Conservation (phyloP, 1,140 invertebrate species). For the Drosophila tani region DNA sequence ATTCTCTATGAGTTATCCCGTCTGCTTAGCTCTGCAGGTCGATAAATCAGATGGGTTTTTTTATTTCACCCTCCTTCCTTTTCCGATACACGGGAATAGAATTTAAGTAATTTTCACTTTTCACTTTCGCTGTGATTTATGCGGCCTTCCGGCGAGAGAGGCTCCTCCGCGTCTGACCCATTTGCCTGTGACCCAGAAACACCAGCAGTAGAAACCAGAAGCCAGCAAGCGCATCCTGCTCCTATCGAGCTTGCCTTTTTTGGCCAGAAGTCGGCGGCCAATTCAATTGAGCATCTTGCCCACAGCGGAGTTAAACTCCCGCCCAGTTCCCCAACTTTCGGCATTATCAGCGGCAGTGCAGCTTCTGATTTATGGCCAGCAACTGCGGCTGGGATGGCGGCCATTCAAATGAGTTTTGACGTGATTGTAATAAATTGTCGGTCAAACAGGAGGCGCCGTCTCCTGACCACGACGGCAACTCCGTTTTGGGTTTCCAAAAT, state of each 20-base stretch:
- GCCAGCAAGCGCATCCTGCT: conserved; percentile 13
- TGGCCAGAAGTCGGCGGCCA: conserved; percentile 56
- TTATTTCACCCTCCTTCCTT: background rate
- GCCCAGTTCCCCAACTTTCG: conserved; percentile 4
- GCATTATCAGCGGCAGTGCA: conserved; percentile 78
- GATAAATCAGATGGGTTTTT: conserved; percentile 30
- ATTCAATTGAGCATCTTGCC: conserved; percentile 64
- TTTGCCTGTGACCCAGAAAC: conserved; percentile 66
- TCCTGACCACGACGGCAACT: background rate
- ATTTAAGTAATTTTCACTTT: conserved; percentile 50
- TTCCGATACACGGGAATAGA: conserved; percentile 7
- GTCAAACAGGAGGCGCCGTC: conserved; percentile 56
- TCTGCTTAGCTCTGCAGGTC: background rate
- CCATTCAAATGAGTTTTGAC: conserved; percentile 79
- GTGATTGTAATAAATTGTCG: conserved; percentile 82
- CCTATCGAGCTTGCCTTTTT: background rate
- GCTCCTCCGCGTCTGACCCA: conserved; percentile 48
- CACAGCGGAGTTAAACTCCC: conserved; percentile 10
- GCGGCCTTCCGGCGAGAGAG: conserved; percentile 3
- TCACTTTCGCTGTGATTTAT: conserved; percentile 75
- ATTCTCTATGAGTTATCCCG: background rate
- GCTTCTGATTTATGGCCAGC: conserved; percentile 71
- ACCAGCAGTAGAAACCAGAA: conserved; percentile 16
- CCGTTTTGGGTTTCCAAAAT: conserved; percentile 39
- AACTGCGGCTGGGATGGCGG: conserved; percentile 43